phyloP scores from a whole-genome alignment of 2,888 invertebrate genomes.

The Melanostoma scalare region DNA sequence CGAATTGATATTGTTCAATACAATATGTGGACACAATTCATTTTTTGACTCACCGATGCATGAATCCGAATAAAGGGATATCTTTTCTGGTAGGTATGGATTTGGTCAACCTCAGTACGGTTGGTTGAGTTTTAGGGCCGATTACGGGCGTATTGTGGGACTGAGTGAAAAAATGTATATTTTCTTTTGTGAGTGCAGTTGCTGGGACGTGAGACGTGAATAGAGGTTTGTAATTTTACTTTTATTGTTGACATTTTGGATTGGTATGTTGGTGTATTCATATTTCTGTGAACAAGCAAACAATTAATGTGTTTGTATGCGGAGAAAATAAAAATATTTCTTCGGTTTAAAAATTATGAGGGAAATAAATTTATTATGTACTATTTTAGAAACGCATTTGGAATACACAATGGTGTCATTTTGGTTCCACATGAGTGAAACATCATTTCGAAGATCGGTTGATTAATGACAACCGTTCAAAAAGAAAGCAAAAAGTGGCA shows the following conservation, averaged over 20 bases:
- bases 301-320: conserved; percentile 35
- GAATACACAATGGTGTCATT: no score
- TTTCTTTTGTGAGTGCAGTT: conserved; percentile 27
- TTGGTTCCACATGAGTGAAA: no score
- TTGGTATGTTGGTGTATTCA: conserved; percentile 26
- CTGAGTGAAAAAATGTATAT: conserved; percentile 16
- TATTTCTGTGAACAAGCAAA: conserved; percentile 39
- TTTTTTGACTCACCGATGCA: conserved; percentile 36
- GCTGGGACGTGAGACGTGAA: conserved; percentile 45
- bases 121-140: conserved; percentile 70
- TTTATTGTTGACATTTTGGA: conserved; percentile 20
- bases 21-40: conserved; percentile 41
- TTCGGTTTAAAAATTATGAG: background rate
- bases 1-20: conserved; percentile 53
- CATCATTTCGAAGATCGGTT: no score
- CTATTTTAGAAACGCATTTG: no score
- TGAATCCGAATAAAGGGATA: conserved; percentile 55
- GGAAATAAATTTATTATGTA: background rate
- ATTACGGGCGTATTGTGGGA: conserved; percentile 66
- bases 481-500: no score
- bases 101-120: conserved; percentile 75
- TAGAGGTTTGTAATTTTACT: conserved; percentile 19
- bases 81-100: conserved; percentile 41
- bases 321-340: conserved; percentile 28
- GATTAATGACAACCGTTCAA: no score